phyloP scores from a whole-genome alignment of 2,797 vertebrate genomes.

The Semaprochilodus insignis region DNA sequence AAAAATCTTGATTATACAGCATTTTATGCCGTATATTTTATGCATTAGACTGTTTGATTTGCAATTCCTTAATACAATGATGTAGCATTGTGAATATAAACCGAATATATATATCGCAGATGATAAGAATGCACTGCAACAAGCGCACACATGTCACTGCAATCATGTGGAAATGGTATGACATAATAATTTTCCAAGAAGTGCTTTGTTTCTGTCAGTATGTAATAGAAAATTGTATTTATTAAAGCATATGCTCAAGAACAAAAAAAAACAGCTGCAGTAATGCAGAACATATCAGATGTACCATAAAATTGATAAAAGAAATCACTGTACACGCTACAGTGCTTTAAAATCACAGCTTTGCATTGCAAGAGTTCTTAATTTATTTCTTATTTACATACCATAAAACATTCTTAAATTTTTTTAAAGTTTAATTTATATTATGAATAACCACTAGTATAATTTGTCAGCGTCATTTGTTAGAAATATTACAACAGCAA shows the following conservation, averaged over 20 bases:
- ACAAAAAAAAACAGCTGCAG: conserved; percentile 74
- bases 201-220: conserved; percentile 63
- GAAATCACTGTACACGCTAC: conserved; percentile 76
- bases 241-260: conserved; percentile 80
- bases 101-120: background rate
- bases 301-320: conserved; percentile 81
- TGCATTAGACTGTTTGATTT: no score
- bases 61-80: background rate
- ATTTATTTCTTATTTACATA: conserved; percentile 64
- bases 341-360: conserved; percentile 78
- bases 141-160: background rate
- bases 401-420: conserved; percentile 64
- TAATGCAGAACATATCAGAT: conserved; percentile 78
- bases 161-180: conserved; percentile 22
- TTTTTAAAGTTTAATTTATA: conserved; percentile 58
- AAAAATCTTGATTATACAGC: no score
- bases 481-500: conserved; percentile 72
- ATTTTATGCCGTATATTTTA: no score
- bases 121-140: background rate
- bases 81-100: no score
- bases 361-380: conserved; percentile 71
- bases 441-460: conserved; percentile 58
- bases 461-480: conserved; percentile 64
- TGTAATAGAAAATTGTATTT: conserved; percentile 77
- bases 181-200: conserved; percentile 62